Evolutionary conservation across 2,113 vertebrate genomes (phyloP).

Genomic region (Hydrolagus affinis): DNA sequence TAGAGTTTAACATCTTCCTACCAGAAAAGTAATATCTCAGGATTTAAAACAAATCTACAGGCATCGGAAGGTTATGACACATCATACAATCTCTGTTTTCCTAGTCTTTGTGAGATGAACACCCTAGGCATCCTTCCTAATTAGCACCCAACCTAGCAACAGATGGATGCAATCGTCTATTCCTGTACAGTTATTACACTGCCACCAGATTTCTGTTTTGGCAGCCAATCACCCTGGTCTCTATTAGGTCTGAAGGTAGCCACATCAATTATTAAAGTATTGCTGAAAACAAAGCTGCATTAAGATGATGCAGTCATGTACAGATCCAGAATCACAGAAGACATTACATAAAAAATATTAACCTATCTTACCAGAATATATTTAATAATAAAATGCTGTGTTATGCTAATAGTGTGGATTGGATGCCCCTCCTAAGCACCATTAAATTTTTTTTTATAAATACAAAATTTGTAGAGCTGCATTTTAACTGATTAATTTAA

Average conservation of each 20-base stretch:
- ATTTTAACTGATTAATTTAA: not conserved
- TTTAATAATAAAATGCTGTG: not conserved
- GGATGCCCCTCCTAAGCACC: not conserved
- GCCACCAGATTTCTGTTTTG: not conserved
- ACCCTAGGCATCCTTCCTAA: conserved; percentile 51
- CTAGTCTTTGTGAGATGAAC: conserved; percentile 40
- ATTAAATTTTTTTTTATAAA: not conserved
- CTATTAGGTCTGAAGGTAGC: conserved; percentile 5
- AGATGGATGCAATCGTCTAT: conserved; percentile 43
- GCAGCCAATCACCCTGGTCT: not conserved
- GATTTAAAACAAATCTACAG: conserved; percentile 36
- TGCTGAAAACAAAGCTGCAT: not conserved
- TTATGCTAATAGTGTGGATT: not conserved
- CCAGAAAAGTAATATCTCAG: not conserved
- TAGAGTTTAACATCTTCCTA: not conserved
- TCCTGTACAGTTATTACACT: not conserved
- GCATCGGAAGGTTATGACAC: conserved; percentile 41
- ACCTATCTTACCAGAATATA: not conserved
- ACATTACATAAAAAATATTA: not conserved
- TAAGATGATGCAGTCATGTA: conserved; percentile 7
- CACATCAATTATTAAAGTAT: conserved; percentile 20
- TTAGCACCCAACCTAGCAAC: conserved; percentile 44
- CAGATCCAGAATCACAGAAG: not conserved
- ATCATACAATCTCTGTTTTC: conserved; percentile 42
- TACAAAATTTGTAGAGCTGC: not conserved